Conservation (phyloP, 2,113 vertebrate species). For the Candoia aspera region DNA sequence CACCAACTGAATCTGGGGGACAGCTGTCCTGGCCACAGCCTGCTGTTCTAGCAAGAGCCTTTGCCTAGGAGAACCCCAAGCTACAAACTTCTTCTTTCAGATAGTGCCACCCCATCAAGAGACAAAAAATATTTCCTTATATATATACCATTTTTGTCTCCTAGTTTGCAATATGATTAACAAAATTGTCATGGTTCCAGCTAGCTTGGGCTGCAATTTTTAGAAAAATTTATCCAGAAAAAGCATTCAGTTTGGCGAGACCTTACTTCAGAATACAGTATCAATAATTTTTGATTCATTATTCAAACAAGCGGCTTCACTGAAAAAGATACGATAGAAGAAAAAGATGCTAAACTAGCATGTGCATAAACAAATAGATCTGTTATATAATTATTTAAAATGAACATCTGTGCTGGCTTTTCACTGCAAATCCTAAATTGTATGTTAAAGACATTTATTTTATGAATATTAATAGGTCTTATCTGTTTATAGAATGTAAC, state of each 20-base stretch:
- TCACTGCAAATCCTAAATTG: not conserved
- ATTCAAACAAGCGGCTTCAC: not conserved
- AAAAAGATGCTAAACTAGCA: not conserved
- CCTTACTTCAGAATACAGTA: not conserved
- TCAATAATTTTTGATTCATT: not conserved
- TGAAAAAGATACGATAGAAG: not conserved
- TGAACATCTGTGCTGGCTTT: conserved; percentile 5
- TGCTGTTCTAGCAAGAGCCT: not conserved
- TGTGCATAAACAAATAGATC: not conserved
- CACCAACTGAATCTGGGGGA: not conserved
- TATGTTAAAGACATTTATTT: conserved; percentile 26
- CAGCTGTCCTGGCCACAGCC: not conserved
- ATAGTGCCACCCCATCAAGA: not conserved
- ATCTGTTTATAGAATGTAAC: not conserved
- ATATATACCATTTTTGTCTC: not conserved
- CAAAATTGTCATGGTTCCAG: not conserved
- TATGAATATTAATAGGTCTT: conserved; percentile 37
- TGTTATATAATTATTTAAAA: not conserved
- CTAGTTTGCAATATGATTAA: not conserved
- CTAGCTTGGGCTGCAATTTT: not conserved
- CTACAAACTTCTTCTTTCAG: not conserved
- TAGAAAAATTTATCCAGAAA: not conserved
- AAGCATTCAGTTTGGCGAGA: not conserved
- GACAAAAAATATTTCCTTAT: not conserved
- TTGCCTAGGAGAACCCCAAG: not conserved